phyloP scores from a whole-genome alignment of 2,113 vertebrate genomes.

The Lampris megalopsis region DNA sequence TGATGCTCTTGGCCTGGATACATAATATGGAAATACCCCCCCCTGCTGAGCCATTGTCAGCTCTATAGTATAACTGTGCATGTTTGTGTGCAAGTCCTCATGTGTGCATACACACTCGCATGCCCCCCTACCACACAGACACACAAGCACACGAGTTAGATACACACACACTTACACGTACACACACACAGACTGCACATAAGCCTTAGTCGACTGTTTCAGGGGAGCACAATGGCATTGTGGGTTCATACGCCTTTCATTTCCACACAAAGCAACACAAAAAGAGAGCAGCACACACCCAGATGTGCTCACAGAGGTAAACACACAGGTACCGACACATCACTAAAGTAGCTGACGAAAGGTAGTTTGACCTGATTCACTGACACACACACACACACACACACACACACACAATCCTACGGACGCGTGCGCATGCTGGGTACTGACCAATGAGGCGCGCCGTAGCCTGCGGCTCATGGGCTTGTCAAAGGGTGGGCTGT shows the following conservation, averaged over 20 bases:
- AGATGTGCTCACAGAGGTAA: conserved; percentile 4
- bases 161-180: conserved; percentile 4
- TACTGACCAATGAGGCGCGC: conserved; percentile 83
- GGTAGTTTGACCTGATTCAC: conserved; percentile 19
- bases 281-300: conserved; percentile 25
- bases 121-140: no score
- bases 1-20: conserved; percentile 63
- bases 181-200: conserved; percentile 9
- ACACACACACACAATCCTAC: conserved; percentile 8
- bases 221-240: conserved; percentile 22
- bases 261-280: conserved; percentile 31
- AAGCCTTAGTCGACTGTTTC: conserved; percentile 43
- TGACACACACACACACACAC: conserved; percentile 5
- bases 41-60: conserved; percentile 61
- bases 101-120: conserved; percentile 5
- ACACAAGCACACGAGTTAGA: neutral
- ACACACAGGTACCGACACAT: neutral
- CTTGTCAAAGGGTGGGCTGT: conserved; percentile 86
- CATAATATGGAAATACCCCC: conserved; percentile 64
- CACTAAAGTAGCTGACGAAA: neutral
- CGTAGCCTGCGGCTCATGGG: conserved; percentile 85
- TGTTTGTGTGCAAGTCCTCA: conserved; percentile 1
- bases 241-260: conserved; percentile 36
- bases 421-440: conserved; percentile 22
- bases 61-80: conserved; percentile 32